These are phyloP conservation scores for Apeira syringaria DNA, from an alignment of 2,888 invertebrate genomes.

Conservation along the genomic window DNA sequence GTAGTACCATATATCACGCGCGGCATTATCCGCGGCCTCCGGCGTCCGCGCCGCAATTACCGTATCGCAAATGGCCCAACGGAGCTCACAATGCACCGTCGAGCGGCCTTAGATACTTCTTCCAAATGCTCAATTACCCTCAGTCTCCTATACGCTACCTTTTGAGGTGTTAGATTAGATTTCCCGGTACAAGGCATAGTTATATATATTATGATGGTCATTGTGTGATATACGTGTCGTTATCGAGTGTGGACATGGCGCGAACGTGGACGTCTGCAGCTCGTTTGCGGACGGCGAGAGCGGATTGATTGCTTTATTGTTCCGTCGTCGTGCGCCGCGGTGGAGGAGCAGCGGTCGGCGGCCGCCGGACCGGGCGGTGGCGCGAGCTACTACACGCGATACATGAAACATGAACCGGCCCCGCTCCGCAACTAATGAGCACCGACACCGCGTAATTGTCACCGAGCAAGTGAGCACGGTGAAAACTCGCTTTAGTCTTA, in stretches of 20 bases:
- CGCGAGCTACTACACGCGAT: conserved; percentile 61
- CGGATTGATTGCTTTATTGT: conserved; percentile 82
- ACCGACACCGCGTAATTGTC: conserved; percentile 69
- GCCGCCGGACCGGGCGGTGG: too few species aligned
- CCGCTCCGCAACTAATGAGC: conserved; percentile 71
- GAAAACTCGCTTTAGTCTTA: conserved; percentile 46
- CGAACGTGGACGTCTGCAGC: conserved; percentile 46
- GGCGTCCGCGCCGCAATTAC: conserved; percentile 78
- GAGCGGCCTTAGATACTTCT: conserved; percentile 44
- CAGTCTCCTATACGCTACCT: conserved; percentile 26
- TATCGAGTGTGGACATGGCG: conserved; percentile 40
- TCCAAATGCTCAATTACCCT: conserved; percentile 32
- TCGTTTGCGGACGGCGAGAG: conserved; percentile 57
- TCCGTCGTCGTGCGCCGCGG: conserved; percentile 45
- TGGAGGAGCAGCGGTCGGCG: conserved; percentile 41
- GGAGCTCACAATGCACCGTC: conserved; percentile 62
- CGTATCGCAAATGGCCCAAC: conserved; percentile 53
- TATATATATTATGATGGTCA: conserved; percentile 36
- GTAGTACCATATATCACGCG: conserved; percentile 81
- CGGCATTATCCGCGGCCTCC: conserved; percentile 72
- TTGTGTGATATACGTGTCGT: conserved; percentile 46
- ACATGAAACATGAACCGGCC: conserved; percentile 78
- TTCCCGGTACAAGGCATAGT: conserved; percentile 26
- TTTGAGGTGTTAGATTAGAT: conserved; percentile 25
- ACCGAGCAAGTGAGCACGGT: conserved; percentile 49